Evolutionary conservation across 2,797 vertebrate species (phyloP), one percentile per base, ranked within the genome.

Genomic region (Alectoris magna): DNA sequence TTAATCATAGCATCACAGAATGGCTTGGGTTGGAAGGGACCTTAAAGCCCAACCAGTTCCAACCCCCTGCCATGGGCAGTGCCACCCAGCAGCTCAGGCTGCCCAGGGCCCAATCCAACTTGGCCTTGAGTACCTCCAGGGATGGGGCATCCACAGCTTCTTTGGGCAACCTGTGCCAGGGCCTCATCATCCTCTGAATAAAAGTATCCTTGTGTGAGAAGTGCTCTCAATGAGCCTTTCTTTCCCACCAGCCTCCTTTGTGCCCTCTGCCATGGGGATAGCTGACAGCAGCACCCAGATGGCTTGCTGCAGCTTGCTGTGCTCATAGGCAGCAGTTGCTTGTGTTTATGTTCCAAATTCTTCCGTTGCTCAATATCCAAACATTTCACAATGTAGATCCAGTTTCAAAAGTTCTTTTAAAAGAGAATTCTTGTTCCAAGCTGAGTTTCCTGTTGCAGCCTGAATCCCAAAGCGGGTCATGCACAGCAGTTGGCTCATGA

Each of bases 331-430:
- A 91, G 44, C 41, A 74, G 68, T 59, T 66, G 44, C 80, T 84
- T 19, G 15, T 93, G 58, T 93, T 95, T 94, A 88, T 84, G 58
- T 92, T 94, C 83, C 90, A 95, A 87, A 95, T 95, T 94, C 83
- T 94, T 96, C 85, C 74, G 59, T 77, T 93, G 92, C 93, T 96
- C 91, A 90, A 82, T 89, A 95, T 79, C 85, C 74, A 96, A 93
- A 87, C 91, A 95, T 95, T 96, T 95, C 91, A 91, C 92, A 92
- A 92, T 29, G 71, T 36, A 88, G 92, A 92, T 93, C 85, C 87
- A 92, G 92, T 95, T 95, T 92, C 96, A 86, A 71, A 90, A 95
- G 85, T 90, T 95, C 77, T 82, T 91, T 93, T 91, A 67, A 64
- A 76, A 96, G 81, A 63, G 69, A 94, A 94, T 87, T 96, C 68